Evolutionary conservation across 2,888 invertebrate genomes (phyloP).

Genomic region (Nineta flava): DNA sequence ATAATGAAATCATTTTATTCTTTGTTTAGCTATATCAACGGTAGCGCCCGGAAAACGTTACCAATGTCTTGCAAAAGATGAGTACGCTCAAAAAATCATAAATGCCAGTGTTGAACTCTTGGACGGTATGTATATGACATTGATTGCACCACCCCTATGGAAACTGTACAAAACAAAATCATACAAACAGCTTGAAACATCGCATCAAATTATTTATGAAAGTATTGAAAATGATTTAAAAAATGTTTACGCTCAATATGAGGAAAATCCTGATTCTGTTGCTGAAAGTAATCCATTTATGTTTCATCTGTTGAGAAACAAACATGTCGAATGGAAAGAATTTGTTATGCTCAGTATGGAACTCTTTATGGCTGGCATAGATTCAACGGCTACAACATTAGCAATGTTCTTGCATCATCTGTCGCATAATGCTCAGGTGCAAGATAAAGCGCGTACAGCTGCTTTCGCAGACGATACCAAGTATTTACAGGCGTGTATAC

Average conservation of each 20-base stretch:
- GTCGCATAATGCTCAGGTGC: constrained; percentile 43
- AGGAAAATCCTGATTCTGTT: constrained; percentile 12
- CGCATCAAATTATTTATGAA: constrained; percentile 30
- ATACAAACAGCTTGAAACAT: constrained; percentile 30
- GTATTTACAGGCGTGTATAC: constrained; percentile 46
- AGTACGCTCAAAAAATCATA: constrained; percentile 23
- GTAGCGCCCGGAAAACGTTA: constrained; percentile 34
- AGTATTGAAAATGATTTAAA: constrained; percentile 14
- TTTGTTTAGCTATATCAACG: constrained; percentile 31
- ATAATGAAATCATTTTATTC: too few species aligned
- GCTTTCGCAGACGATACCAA: constrained; percentile 26
- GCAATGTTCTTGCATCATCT: constrained; percentile 34
- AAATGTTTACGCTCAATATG: constrained; percentile 12
- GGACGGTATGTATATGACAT: constrained; percentile 29
- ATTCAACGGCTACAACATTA: constrained; percentile 34
- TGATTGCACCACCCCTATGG: constrained; percentile 33
- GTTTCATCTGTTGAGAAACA: constrained; percentile 23
- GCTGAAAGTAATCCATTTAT: constrained; percentile 21
- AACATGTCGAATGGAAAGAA: constrained; percentile 28
- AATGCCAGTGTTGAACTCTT: constrained; percentile 31
- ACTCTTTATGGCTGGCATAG: constrained; percentile 38
- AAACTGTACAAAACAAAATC: constrained; percentile 29
- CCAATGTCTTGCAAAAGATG: constrained; percentile 22
- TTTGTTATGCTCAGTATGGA: constrained; percentile 34
- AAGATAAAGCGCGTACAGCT: constrained; percentile 43